phyloP scores from a whole-genome alignment of 2,797 vertebrate species.

The Helarctos malayanus region DNA sequence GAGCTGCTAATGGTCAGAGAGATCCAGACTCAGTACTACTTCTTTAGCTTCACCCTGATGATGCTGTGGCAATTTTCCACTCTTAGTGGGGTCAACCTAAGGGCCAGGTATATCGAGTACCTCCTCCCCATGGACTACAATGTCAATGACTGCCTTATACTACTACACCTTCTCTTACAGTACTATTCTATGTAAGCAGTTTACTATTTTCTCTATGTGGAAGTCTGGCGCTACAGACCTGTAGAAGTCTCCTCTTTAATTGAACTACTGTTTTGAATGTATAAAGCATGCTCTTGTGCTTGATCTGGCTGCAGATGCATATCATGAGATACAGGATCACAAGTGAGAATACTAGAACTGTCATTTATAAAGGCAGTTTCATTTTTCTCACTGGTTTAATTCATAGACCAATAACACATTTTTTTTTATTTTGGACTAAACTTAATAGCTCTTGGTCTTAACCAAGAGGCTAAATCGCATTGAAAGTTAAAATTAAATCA shows the following conservation, averaged over 20 bases:
- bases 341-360: not conserved
- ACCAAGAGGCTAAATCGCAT: not conserved
- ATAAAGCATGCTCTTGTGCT: not conserved
- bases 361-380: constrained; percentile 22
- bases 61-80: constrained; percentile 90
- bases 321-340: not conserved
- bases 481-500: constrained; percentile 58
- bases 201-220: not conserved
- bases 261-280: not conserved
- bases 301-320: constrained; percentile 1
- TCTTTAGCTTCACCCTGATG: constrained; percentile 92
- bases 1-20: constrained; percentile 85
- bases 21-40: constrained; percentile 65
- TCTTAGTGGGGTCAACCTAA: constrained; percentile 91
- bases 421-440: constrained; percentile 68
- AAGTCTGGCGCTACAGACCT: not conserved
- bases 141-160: constrained; percentile 90
- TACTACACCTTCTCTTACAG: constrained; percentile 87
- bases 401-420: constrained; percentile 31
- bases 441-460: constrained; percentile 52
- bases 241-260: not conserved
- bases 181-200: not conserved
- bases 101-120: constrained; percentile 85
- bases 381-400: constrained; percentile 46
- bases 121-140: constrained; percentile 89